These are phyloP conservation scores for Microcaecilia unicolor DNA, from an alignment of 2,797 vertebrate genomes.

Conservation along the genomic window DNA sequence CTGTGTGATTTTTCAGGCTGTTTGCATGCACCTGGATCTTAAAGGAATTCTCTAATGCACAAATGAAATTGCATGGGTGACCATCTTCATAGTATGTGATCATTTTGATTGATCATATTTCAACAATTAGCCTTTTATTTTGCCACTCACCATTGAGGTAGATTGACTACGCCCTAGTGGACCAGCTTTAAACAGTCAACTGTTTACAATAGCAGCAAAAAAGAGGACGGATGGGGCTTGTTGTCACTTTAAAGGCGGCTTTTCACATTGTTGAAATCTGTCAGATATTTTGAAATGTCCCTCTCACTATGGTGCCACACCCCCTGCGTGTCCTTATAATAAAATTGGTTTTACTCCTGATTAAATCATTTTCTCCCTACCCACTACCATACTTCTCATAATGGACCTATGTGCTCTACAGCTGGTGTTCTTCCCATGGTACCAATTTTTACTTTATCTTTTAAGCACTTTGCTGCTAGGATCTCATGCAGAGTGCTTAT, in stretches of 20 bases:
- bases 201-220: constrained; percentile 84
- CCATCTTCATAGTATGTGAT: constrained; percentile 59
- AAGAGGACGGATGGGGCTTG: constrained; percentile 78
- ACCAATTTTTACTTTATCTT: constrained; percentile 80
- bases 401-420: constrained; percentile 84
- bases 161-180: constrained; percentile 82
- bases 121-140: constrained; percentile 88
- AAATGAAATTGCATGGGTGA: constrained; percentile 53
- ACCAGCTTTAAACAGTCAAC: constrained; percentile 81
- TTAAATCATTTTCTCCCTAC: constrained; percentile 83
- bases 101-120: constrained; percentile 90
- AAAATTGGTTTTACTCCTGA: constrained; percentile 94
- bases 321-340: constrained; percentile 82
- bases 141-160: constrained; percentile 84
- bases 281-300: constrained; percentile 98
- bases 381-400: constrained; percentile 89
- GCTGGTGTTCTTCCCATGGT: constrained; percentile 95
- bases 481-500: constrained; percentile 79
- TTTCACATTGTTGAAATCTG: constrained; percentile 96
- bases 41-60: constrained; percentile 48
- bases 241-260: constrained; percentile 84
- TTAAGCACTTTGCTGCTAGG: constrained; percentile 78
- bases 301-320: constrained; percentile 89
- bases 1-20: constrained; percentile 2
- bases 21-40: constrained; percentile 36